Evolutionary conservation across 2,888 invertebrate genomes (phyloP).

Genomic region (Achlya flavicornis): DNA sequence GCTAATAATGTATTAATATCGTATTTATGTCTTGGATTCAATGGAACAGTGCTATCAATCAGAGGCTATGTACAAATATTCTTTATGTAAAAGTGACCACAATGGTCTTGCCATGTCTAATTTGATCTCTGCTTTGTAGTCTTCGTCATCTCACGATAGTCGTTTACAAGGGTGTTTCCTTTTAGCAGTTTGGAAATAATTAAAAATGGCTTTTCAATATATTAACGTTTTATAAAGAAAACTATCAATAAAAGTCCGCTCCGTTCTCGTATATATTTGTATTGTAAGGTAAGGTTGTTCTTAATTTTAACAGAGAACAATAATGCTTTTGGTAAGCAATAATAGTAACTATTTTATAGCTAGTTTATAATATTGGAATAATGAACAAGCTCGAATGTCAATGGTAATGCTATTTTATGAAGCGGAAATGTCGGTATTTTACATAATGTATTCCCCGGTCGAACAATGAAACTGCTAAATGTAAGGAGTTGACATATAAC

Average conservation of each 20-base stretch:
- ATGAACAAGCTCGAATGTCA: slow-evolving; percentile 49
- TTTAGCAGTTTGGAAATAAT: slow-evolving; percentile 60
- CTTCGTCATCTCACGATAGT: slow-evolving; percentile 49
- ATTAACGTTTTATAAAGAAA: slow-evolving; percentile 52
- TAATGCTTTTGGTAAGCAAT: slow-evolving; percentile 61
- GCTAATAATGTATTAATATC: slow-evolving; percentile 36
- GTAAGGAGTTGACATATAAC: slow-evolving; percentile 41
- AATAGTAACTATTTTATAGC: slow-evolving; percentile 57
- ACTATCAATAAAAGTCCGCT: slow-evolving; percentile 40
- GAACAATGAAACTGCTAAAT: slow-evolving; percentile 41
- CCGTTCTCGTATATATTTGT: slow-evolving; percentile 56
- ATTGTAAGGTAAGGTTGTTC: slow-evolving; percentile 60
- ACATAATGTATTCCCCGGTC: slow-evolving; percentile 25
- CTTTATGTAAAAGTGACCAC: slow-evolving; percentile 58
- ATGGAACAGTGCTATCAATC: slow-evolving; percentile 66
- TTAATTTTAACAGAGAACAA: slow-evolving; percentile 47
- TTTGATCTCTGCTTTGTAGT: slow-evolving; percentile 79
- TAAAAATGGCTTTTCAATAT: slow-evolving; percentile 48
- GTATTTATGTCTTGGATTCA: slow-evolving; percentile 38
- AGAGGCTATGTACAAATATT: slow-evolving; percentile 78
- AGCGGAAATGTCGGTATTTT: slow-evolving; percentile 30
- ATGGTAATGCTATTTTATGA: slow-evolving; percentile 32
- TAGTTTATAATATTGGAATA: slow-evolving; percentile 55
- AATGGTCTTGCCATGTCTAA: slow-evolving; percentile 74
- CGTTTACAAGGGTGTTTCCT: slow-evolving; percentile 54